Conservation (phyloP, 2,797 vertebrate genomes). For the Myioborus melanocephalus region DNA sequence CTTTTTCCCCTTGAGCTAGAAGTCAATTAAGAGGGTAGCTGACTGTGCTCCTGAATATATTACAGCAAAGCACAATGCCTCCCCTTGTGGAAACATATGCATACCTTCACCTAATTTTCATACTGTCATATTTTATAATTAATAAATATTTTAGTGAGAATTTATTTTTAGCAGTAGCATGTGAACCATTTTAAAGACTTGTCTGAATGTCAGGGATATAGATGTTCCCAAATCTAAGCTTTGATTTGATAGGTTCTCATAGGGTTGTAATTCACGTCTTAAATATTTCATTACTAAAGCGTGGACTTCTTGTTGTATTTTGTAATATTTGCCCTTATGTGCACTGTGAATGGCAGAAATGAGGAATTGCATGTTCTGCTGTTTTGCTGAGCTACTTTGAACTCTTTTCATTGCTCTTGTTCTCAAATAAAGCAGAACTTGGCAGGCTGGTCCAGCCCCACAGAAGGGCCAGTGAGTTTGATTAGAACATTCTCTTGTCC, state of each 20-base stretch:
- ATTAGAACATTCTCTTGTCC: not conserved
- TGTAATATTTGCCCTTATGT: not conserved
- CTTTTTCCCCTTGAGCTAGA: not conserved
- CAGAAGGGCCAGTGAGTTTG: not conserved
- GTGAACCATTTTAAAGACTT: not conserved
- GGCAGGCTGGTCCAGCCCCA: not conserved
- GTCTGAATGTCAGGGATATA: not conserved
- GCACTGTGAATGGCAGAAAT: not conserved
- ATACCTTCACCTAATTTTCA: not conserved
- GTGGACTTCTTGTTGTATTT: not conserved
- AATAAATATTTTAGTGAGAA: not conserved
- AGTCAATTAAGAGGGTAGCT: not conserved
- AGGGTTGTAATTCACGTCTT: not conserved
- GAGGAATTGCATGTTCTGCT: not conserved
- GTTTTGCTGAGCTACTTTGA: not conserved
- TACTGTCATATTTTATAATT: not conserved
- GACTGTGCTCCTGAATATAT: not conserved
- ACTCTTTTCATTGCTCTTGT: not conserved
- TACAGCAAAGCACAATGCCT: not conserved
- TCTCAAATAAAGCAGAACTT: not conserved
- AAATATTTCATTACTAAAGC: not conserved
- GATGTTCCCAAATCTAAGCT: not conserved
- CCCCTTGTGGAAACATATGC: not conserved
- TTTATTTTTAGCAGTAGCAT: not conserved
- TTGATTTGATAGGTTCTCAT: not conserved